These are phyloP conservation scores for Prionailurus viverrinus DNA, from an alignment of 2,113 vertebrate species.

Conservation along the genomic window DNA sequence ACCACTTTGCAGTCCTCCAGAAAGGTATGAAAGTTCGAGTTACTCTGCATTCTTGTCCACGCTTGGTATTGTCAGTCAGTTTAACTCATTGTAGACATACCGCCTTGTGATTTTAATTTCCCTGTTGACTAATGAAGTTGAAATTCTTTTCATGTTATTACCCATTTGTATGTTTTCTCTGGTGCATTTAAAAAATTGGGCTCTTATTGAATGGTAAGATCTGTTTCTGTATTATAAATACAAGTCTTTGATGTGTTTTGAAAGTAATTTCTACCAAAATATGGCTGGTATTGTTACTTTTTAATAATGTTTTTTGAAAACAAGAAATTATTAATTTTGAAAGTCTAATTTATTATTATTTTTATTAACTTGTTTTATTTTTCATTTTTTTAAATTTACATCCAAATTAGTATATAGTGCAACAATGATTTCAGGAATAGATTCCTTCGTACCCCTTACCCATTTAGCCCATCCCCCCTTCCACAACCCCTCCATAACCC, in stretches of 20 bases:
- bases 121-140: not conserved
- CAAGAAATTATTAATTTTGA: not conserved
- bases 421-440: too few relatives aligned
- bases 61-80: not conserved
- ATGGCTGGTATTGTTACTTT: not conserved
- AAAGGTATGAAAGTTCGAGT: not conserved
- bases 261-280: slow-evolving; percentile 20
- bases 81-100: not conserved
- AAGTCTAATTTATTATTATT: not conserved
- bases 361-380: too few relatives aligned
- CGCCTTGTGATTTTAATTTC: not conserved
- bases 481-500: too few relatives aligned
- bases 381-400: too few relatives aligned
- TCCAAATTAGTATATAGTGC: too few relatives aligned
- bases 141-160: not conserved
- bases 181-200: not conserved
- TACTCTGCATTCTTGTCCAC: not conserved
- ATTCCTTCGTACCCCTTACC: too few relatives aligned
- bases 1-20: not conserved
- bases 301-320: not conserved
- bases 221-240: not conserved
- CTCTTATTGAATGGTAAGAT: not conserved
- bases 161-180: not conserved
- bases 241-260: not conserved
- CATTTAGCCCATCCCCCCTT: too few relatives aligned